These are phyloP conservation scores for Clepsis dumicolana DNA, from an alignment of 2,888 invertebrate genomes.

Conservation along the genomic window DNA sequence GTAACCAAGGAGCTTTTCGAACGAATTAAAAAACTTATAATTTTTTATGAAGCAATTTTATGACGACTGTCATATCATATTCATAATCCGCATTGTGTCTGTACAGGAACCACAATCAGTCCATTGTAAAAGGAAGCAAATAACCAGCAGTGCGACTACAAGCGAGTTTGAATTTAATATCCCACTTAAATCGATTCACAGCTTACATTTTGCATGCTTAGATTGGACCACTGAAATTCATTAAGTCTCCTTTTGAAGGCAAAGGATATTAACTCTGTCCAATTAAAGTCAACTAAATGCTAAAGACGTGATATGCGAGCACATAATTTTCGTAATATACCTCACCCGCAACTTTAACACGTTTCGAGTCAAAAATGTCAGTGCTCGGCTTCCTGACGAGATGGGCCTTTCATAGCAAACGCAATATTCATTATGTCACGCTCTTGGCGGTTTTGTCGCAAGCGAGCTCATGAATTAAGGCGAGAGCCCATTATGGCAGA, in stretches of 20 bases:
- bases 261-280: not conserved
- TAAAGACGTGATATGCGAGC: not conserved
- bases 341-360: not conserved
- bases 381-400: constrained; percentile 43
- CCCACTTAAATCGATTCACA: no score
- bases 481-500: constrained; percentile 66
- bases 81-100: no score
- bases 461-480: constrained; percentile 72
- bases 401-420: constrained; percentile 57
- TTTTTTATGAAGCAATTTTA: no score
- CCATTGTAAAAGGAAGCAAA: no score
- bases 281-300: not conserved
- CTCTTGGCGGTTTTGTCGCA: constrained; percentile 62
- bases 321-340: not conserved
- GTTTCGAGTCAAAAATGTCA: not conserved
- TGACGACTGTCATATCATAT: no score
- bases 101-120: no score
- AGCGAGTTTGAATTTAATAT: no score
- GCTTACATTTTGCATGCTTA: no score
- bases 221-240: no score
- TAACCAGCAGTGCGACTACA: no score
- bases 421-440: constrained; percentile 70
- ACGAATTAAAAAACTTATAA: no score
- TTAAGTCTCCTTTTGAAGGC: not conserved
- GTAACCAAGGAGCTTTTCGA: no score